phyloP scores from a whole-genome alignment of 2,888 invertebrate genomes.

The Amphimallon solstitiale region DNA sequence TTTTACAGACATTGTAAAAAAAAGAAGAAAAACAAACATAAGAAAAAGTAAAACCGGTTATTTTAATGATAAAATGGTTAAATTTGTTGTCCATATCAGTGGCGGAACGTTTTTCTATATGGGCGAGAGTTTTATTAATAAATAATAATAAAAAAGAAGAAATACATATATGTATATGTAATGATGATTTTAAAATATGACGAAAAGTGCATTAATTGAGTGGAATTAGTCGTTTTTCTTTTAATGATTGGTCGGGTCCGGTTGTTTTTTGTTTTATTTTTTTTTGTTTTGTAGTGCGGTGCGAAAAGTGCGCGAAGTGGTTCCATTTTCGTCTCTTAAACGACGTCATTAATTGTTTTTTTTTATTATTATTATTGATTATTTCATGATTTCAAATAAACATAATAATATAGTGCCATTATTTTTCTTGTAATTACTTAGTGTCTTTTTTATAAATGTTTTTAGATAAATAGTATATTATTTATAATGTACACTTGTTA shows the following conservation, averaged over 20 bases:
- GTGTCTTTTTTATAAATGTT: constrained; percentile 65
- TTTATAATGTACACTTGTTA: constrained; percentile 64
- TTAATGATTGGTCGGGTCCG: too few relatives aligned
- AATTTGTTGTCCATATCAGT: constrained; percentile 54
- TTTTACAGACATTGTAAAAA: too few relatives aligned
- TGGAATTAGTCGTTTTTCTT: too few relatives aligned
- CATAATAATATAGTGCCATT: constrained; percentile 62
- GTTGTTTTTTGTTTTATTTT: constrained; percentile 7
- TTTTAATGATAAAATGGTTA: constrained; percentile 37
- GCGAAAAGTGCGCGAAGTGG: constrained; percentile 54
- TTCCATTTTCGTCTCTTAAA: constrained; percentile 51
- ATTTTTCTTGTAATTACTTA: constrained; percentile 63
- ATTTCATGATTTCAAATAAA: constrained; percentile 47
- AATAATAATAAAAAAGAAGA: constrained; percentile 1
- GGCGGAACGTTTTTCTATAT: constrained; percentile 49
- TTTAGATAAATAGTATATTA: constrained; percentile 63
- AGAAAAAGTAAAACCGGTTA: constrained; percentile 10
- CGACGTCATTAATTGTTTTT: constrained; percentile 37
- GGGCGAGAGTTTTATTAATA: constrained; percentile 40
- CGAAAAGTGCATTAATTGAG: constrained; percentile 44
- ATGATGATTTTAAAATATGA: neutral
- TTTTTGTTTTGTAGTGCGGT: constrained; percentile 53
- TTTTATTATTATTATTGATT: constrained; percentile 18
- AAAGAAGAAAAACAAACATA: neutral
- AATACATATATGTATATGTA: neutral